Percentiles rank a stretch among this genome's conserved stretches.
phyloP scores from a whole-genome alignment of 2,113 vertebrate species.

The Ciconia maguari region DNA sequence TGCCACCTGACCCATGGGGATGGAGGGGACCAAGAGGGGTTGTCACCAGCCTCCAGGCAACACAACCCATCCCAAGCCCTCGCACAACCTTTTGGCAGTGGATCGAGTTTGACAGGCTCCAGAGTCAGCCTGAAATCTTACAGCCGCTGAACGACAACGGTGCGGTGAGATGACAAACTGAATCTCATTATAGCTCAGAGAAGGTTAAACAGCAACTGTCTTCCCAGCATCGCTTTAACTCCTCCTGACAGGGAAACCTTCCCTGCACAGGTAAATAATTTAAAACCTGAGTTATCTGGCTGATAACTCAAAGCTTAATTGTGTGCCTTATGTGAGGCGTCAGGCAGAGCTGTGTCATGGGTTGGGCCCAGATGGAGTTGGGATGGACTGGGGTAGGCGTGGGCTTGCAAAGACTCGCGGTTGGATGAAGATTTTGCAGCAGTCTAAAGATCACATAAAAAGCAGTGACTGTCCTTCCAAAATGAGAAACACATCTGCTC shows the following conservation, averaged over 20 bases:
- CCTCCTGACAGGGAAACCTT: neutral
- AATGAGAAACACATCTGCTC: neutral
- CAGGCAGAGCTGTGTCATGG: neutral
- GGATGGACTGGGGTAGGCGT: neutral
- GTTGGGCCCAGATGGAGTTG: neutral
- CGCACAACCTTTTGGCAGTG: fast-evolving
- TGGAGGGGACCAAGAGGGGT: neutral
- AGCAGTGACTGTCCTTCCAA: neutral
- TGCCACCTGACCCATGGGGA: neutral
- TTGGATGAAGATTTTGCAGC: neutral
- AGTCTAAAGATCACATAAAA: neutral
- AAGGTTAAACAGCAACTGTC: neutral
- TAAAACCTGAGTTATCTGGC: neutral
- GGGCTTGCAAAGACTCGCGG: neutral
- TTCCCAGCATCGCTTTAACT: neutral
- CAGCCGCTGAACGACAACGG: fast-evolving
- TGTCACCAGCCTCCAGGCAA: neutral
- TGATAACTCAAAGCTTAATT: neutral
- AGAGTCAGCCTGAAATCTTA: neutral
- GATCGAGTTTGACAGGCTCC: neutral
- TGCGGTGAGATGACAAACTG: neutral
- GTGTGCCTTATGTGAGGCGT: neutral
- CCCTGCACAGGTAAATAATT: neutral
- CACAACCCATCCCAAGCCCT: neutral
- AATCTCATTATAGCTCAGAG: neutral